phyloP scores from a whole-genome alignment of 2,113 vertebrate genomes.

The Eulacestoma nigropectus region DNA sequence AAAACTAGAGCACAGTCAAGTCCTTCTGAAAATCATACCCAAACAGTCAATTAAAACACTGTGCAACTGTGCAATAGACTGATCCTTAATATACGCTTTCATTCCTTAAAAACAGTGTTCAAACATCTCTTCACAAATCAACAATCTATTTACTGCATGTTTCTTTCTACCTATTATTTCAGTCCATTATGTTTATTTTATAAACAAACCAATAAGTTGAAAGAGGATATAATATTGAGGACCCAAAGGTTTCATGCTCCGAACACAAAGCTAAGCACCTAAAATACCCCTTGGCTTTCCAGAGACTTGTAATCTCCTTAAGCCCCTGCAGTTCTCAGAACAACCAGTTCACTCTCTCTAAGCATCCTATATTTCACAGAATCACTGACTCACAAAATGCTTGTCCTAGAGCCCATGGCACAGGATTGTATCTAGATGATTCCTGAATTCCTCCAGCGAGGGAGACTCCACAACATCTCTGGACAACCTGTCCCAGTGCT shows the following conservation, averaged over 20 bases:
- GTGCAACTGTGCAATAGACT: not conserved
- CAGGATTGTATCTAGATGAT: not conserved
- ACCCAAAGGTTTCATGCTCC: not conserved
- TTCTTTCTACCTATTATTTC: not conserved
- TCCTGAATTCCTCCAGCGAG: not conserved
- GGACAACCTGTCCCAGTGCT: too few relatives aligned
- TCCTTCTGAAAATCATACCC: not conserved
- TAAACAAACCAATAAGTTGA: not conserved
- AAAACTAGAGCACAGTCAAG: not conserved
- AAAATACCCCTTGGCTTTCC: not conserved
- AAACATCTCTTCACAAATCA: not conserved
- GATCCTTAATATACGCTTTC: not conserved
- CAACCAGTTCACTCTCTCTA: not conserved
- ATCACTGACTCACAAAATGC: not conserved
- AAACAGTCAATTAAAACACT: not conserved
- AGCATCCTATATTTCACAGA: not conserved
- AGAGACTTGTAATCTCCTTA: not conserved
- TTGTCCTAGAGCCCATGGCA: not conserved
- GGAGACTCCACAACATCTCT: not conserved
- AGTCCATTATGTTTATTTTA: not conserved
- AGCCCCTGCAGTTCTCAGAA: not conserved
- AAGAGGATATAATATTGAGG: not conserved
- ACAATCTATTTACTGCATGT: not conserved
- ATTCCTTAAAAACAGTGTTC: not conserved
- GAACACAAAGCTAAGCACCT: not conserved